A percentile compares a stretch with the other conserved stretches of the same genome.
Evolutionary conservation across 2,113 vertebrate genomes (phyloP).

Genomic region (Neotoma lepida): DNA sequence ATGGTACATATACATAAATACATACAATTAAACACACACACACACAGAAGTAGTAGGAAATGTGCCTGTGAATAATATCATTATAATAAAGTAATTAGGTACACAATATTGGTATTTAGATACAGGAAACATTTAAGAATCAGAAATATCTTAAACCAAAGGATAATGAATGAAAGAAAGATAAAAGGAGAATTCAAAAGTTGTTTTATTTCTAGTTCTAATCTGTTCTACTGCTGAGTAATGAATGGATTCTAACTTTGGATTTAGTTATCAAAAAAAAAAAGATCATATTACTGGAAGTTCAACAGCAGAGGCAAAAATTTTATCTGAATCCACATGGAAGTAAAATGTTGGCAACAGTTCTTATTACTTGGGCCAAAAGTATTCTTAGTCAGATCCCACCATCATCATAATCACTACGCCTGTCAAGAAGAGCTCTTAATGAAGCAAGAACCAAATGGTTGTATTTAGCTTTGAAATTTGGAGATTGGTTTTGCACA

Average conservation of each 20-base stretch:
- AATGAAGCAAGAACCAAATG: conserved; percentile 52
- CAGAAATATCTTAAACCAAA: conserved; percentile 43
- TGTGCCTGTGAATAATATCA: conserved; percentile 2
- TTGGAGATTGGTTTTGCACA: background rate
- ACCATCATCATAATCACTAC: conserved; percentile 33
- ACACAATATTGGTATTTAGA: background rate
- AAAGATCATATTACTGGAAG: conserved; percentile 8
- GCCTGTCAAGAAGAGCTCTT: background rate
- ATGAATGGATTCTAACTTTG: conserved; percentile 15
- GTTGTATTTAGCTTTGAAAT: conserved; percentile 24
- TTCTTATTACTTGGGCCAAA: conserved; percentile 20
- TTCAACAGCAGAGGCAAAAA: conserved; percentile 34
- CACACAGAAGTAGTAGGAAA: background rate
- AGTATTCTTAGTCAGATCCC: background rate
- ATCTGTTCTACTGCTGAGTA: background rate
- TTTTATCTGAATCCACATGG: conserved; percentile 9
- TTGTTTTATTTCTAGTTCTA: background rate
- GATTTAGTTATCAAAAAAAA: background rate
- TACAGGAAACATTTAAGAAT: background rate
- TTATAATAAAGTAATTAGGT: conserved; percentile 17
- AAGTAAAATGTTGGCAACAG: conserved; percentile 48
- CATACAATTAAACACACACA: background rate
- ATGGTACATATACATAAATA: background rate
- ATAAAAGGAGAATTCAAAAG: background rate
- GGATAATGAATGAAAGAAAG: background rate